phyloP scores from a whole-genome alignment of 2,113 vertebrate genomes.

The rabbit (Oryctolagus cuniculus) region mOryCun1.1 NC_091447.1:40129001-40129500 shows the following conservation, averaged over 20 bases:
- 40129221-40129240: conserved; percentile 82
- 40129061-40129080: no score
- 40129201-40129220: conserved; percentile 85
- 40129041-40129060: no score
- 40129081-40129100: no score
- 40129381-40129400: conserved; percentile 24
- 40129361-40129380: neutral
- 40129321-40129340: neutral
- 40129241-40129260: conserved; percentile 83
- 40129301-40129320: conserved; percentile 21
- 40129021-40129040: no score
- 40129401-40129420: neutral
- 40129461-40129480: neutral
- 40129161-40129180: conserved; percentile 91
- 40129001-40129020: neutral
- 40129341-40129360: neutral
- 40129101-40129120: no score
- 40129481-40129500: neutral
- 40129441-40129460: neutral
- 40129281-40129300: neutral
- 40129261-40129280: conserved; percentile 55
- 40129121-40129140: neutral
- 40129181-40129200: conserved; percentile 89
- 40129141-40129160: conserved; percentile 85
- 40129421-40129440: neutral